Percentiles rank a stretch among this genome's conserved stretches.
Evolutionary conservation across 2,113 vertebrate species (phyloP).

Genomic region (Phodopus roborovskii): DNA sequence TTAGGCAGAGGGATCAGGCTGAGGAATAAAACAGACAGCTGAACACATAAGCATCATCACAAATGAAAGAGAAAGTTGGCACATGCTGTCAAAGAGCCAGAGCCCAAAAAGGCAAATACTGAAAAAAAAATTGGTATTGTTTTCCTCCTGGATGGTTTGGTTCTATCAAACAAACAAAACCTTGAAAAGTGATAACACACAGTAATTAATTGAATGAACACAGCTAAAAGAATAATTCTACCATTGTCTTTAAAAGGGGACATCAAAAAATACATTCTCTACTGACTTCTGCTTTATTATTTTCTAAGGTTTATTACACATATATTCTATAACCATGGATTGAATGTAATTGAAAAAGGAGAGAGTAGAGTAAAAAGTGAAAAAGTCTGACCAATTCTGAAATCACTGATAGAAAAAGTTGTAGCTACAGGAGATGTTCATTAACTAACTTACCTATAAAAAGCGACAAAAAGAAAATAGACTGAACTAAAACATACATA

Average conservation of each 20-base stretch:
- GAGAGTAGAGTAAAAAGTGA: background rate
- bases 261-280: background rate
- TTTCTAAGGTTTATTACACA: background rate
- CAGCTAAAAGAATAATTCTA: background rate
- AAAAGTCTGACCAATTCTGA: slow-evolving; percentile 21
- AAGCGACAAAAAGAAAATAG: background rate
- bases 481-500: background rate
- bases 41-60: background rate
- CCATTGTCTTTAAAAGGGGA: background rate
- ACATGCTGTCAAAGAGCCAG: background rate
- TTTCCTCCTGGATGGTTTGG: background rate
- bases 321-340: background rate
- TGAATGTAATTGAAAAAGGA: slow-evolving; percentile 1
- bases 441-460: slow-evolving; percentile 5
- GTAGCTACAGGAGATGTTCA: background rate
- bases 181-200: background rate
- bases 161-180: background rate
- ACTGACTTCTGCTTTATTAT: slow-evolving; percentile 3
- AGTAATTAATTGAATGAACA: slow-evolving; percentile 4
- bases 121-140: background rate
- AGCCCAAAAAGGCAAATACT: background rate
- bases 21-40: slow-evolving; percentile 12
- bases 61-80: slow-evolving; percentile 14
- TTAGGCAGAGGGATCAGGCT: background rate
- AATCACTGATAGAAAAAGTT: background rate